Base-by-base conservation (phyloP, 1,140 invertebrate genomes). In the Tribolium castaneum region DNA sequence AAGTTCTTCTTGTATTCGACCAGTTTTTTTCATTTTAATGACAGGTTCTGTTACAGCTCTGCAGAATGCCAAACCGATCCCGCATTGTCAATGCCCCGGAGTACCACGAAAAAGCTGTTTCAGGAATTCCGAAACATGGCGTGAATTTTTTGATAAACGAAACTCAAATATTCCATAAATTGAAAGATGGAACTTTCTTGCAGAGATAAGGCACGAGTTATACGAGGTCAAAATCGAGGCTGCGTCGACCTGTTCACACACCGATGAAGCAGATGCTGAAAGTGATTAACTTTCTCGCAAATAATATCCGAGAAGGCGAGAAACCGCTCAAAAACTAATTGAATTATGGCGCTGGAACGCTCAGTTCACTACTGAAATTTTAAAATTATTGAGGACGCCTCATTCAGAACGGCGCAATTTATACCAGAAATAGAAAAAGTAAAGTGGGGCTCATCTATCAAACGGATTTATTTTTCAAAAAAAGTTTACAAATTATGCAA, bases 11-110 rank as follows among this genome's bases (percentile, higher is more conserved):
- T 59, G 54, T 66, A 35, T 35, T 66, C 59, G 59, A 66, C 59
- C 59, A 66, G 59, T 66, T 66, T 66, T 62, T 66, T 66, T 66
- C 22, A 66, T 66, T 66, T 66, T 66, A 66, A 66, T 66, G 59
- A 66, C 59, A 66, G 59, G 59, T 66, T 66, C 59, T 35, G 59
- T 62, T 62, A 62, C 56, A 62, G 56, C 56, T 62, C 22, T 9
- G 56, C 19, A 62, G 56, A 62, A 62, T 62, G 56, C 22, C 30
- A 66, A 66, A 66, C 10, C 22, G 30, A 34, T 13, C n/a, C 59
- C 1, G 25, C 59, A 66, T 66, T 66, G 59, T 66, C 59, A 35
- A 66, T 66, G 59, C 59, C 59, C 59, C 59, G 6, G 25, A 16
- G 59, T 35, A 34, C 30, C 59, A 12, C n/a, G 59, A 66, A 66